A percentile compares a stretch with the other conserved stretches of the same genome.
These are phyloP conservation scores for Anas capensis DNA, from an alignment of 2,797 vertebrate species.

Conservation along the genomic window DNA sequence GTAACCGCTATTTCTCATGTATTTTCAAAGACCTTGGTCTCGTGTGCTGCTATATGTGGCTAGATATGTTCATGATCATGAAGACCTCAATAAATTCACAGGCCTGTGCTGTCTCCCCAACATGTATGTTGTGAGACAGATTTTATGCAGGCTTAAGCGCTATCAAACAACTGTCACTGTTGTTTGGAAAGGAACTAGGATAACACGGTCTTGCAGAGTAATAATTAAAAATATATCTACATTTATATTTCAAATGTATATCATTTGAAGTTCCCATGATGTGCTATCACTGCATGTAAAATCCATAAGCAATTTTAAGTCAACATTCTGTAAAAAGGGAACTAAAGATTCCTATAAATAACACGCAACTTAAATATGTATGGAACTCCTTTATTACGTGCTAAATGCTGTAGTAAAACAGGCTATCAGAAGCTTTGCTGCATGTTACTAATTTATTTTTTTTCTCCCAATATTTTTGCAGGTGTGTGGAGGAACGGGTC, in stretches of 20 bases:
- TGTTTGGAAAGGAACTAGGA: background rate
- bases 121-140: background rate
- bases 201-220: background rate
- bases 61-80: background rate
- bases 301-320: background rate
- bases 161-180: background rate
- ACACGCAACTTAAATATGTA: background rate
- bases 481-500: conserved; percentile 63
- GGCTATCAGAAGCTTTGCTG: conserved; percentile 36
- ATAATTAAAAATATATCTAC: background rate
- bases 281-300: background rate
- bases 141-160: conserved; percentile 4
- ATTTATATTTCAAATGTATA: background rate
- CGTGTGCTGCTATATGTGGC: background rate
- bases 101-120: background rate
- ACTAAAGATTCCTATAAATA: conserved; percentile 29
- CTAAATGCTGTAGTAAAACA: conserved; percentile 39
- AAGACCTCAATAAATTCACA: background rate
- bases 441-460: conserved; percentile 51
- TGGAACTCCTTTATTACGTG: conserved; percentile 36
- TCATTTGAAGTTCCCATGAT: background rate
- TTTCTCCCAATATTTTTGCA: conserved; percentile 60
- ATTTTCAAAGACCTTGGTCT: background rate
- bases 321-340: background rate
- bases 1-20: background rate